Conservation (phyloP, 2,797 vertebrate species). For the Dicrostonyx torquatus region DNA sequence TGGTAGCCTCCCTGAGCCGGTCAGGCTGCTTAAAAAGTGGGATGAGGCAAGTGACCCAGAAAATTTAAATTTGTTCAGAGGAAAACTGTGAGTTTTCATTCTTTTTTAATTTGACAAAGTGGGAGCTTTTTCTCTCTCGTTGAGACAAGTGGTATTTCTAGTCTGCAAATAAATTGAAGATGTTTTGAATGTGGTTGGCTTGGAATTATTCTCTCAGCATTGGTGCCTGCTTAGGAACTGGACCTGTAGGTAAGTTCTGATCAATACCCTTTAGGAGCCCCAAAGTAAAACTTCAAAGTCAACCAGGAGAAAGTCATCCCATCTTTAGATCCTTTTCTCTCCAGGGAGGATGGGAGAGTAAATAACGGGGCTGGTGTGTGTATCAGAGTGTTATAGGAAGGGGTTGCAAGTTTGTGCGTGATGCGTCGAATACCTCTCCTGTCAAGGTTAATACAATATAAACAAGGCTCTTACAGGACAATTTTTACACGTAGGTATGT, state of each 20-base stretch:
- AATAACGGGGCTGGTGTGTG: neutral
- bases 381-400: neutral
- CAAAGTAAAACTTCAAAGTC: conserved; percentile 44
- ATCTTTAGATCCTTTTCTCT: neutral
- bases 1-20: neutral
- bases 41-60: conserved; percentile 68
- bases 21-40: conserved; percentile 30
- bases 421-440: neutral
- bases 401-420: neutral
- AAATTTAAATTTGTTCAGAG: conserved; percentile 64
- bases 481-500: neutral
- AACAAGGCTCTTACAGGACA: neutral
- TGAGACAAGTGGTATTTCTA: conserved; percentile 54
- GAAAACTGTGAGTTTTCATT: conserved; percentile 33
- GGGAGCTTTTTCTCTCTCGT: conserved; percentile 29
- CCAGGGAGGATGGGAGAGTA: neutral
- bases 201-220: conserved; percentile 7
- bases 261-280: conserved; percentile 21
- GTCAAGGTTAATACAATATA: neutral
- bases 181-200: neutral
- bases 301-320: neutral
- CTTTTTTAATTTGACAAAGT: neutral
- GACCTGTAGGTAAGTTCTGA: conserved; percentile 57
- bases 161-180: neutral
- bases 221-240: conserved; percentile 7